Percentiles rank a stretch among this genome's conserved stretches.
These are phyloP conservation scores for Phaenicophaeus curvirostris DNA, from an alignment of 2,797 vertebrate genomes.

Conservation along the genomic window DNA sequence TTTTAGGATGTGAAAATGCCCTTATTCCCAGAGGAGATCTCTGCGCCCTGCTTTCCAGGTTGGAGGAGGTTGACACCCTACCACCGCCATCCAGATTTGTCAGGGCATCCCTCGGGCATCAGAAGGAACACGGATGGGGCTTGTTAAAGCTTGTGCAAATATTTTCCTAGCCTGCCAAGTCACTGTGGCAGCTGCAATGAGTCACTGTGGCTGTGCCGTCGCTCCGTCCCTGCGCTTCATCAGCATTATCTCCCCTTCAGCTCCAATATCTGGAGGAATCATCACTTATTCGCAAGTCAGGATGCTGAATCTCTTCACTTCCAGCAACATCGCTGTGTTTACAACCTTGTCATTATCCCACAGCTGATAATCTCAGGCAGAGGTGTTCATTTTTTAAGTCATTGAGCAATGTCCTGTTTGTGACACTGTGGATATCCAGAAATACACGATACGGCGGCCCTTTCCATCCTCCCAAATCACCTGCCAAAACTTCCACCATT, in stretches of 20 bases:
- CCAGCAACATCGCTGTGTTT: slow-evolving; percentile 7
- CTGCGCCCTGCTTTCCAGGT: neutral
- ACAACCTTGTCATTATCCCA: slow-evolving; percentile 48
- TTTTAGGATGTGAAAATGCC: neutral
- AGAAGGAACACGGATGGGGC: neutral
- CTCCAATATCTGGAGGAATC: slow-evolving; percentile 51
- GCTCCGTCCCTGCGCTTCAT: slow-evolving; percentile 16
- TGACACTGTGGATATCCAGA: neutral
- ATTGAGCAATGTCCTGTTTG: slow-evolving; percentile 51
- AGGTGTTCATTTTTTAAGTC: slow-evolving; percentile 60
- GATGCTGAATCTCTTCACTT: slow-evolving; percentile 57
- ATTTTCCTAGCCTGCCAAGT: slow-evolving; percentile 36
- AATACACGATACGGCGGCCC: neutral
- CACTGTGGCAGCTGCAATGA: slow-evolving; percentile 30
- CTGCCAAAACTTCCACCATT: neutral
- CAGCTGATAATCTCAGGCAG: slow-evolving; percentile 31
- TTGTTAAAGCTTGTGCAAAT: slow-evolving; percentile 54
- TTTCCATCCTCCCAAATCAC: neutral
- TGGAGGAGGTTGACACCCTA: neutral
- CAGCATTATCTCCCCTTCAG: slow-evolving; percentile 54
- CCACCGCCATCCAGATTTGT: neutral
- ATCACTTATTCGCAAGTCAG: slow-evolving; percentile 2
- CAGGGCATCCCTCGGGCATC: neutral
- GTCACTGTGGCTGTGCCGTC: slow-evolving; percentile 15
- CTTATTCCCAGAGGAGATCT: neutral